A percentile compares a stretch with the other conserved stretches of the same genome.
Evolutionary conservation across 2,888 invertebrate genomes (phyloP).

Genomic region (Microdon myrmicae): DNA sequence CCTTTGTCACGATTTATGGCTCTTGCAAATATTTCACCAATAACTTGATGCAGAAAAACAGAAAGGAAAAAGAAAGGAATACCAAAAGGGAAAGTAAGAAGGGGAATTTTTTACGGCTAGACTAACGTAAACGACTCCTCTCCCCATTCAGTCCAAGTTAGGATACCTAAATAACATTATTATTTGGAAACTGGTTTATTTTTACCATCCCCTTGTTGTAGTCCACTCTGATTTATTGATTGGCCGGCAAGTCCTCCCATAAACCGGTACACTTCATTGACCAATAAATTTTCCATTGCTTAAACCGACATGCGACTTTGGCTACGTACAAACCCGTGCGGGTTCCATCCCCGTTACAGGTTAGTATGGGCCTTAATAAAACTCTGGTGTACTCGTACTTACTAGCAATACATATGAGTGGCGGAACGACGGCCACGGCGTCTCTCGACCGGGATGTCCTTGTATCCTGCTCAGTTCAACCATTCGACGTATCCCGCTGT

Average conservation of each 20-base stretch:
- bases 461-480: background rate
- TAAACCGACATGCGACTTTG: constrained; percentile 30
- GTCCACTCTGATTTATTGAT: constrained; percentile 44
- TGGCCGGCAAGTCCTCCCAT: constrained; percentile 48
- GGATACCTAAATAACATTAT: constrained; percentile 47
- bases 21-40: constrained; percentile 48
- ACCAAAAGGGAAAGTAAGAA: constrained; percentile 8
- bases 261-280: constrained; percentile 49
- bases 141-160: constrained; percentile 4
- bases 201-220: constrained; percentile 4
- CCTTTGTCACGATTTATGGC: constrained; percentile 48
- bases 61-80: constrained; percentile 4
- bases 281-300: constrained; percentile 50
- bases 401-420: constrained; percentile 15
- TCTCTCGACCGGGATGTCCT: constrained; percentile 17
- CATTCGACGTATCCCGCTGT: constrained; percentile 3
- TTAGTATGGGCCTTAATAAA: too few relatives aligned
- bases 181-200: constrained; percentile 46
- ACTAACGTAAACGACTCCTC: constrained; percentile 37
- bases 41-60: constrained; percentile 14
- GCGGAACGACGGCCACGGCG: too few relatives aligned
- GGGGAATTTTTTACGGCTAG: constrained; percentile 40
- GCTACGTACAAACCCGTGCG: too few relatives aligned
- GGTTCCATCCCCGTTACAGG: too few relatives aligned
- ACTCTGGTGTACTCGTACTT: constrained; percentile 1